Conservation (phyloP, 1,140 invertebrate species). For the Physella acuta region DNA sequence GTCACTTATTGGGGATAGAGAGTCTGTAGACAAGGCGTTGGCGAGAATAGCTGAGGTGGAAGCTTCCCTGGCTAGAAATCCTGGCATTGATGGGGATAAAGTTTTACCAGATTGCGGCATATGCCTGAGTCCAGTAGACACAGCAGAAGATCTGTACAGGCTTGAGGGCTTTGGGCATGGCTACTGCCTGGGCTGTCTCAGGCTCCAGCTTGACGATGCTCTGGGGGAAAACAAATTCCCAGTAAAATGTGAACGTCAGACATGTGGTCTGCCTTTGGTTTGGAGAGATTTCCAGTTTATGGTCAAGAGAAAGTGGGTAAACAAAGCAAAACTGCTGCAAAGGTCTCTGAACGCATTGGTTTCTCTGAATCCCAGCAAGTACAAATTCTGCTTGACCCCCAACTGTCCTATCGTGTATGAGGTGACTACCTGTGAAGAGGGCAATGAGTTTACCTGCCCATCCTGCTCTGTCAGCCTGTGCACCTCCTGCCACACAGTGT, state of each 20-base stretch:
- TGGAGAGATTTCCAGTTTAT: conserved; percentile 37
- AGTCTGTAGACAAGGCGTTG: conserved; percentile 29
- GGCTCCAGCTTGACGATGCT: conserved; percentile 28
- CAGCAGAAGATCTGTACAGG: conserved; percentile 34
- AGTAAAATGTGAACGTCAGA: conserved; percentile 39
- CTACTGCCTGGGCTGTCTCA: conserved; percentile 46
- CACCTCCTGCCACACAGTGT: conserved; percentile 38
- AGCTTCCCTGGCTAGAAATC: not conserved
- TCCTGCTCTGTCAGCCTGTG: conserved; percentile 41
- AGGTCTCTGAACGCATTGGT: conserved; percentile 35
- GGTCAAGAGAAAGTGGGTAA: conserved; percentile 22
- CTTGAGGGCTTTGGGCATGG: conserved; percentile 50
- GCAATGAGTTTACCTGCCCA: conserved; percentile 34
- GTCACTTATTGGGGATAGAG: conserved; percentile 36
- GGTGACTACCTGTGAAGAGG: conserved; percentile 27
- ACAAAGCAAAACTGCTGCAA: conserved; percentile 20
- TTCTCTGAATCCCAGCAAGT: conserved; percentile 28
- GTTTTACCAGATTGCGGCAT: conserved; percentile 43
- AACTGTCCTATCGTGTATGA: conserved; percentile 46
- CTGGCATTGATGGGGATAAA: not conserved
- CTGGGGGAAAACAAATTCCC: conserved; percentile 35
- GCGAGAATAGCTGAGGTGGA: conserved; percentile 25
- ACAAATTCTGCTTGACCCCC: conserved; percentile 44
- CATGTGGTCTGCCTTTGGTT: conserved; percentile 36
- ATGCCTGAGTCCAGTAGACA: conserved; percentile 43